Base-by-base conservation (phyloP, 2,797 vertebrate species). In the Coregonus sp. region DNA sequence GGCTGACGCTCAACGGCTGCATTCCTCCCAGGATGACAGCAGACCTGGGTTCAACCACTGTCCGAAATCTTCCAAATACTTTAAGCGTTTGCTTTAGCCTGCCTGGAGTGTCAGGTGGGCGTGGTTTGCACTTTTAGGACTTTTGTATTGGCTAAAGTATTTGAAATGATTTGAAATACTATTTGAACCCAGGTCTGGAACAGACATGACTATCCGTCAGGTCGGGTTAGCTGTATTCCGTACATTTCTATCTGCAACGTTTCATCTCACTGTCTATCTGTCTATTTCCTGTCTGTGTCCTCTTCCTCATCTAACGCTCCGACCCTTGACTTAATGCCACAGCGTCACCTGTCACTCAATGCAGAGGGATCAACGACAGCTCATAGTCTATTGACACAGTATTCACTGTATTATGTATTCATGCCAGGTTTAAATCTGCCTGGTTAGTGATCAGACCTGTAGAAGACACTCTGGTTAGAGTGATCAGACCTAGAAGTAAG, bases 1-100 rank as follows among this genome's bases (percentile, higher is more conserved):
- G 15, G 16, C 2, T 54, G 20, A 52, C 4, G 20, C 47, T 33
- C 51, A 54, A 56, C 51, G 25, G 20, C 71, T 59, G 79, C 77
- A 87, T 86, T 89, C 74, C 75, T 86, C 18, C 75, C 75, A 40
- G 76, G 83, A 87, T 80, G 79, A 90, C 82, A 86, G 65, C 20
- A 20, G 20, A 20, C 59, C 20, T 63, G 59, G 20, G 59, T 63
- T 63, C 59, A 47, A 47, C 9, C 40, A 63, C 59, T 63, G 59
- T 3, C 59, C 2, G 9, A 47, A 47, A 47, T 47, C 40, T 47
- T 47, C 11, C 2, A 12, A 47, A 47, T 47, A 47, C 40, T 47
- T 35, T 35, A 0, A 35, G 35, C 4, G 35, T 59, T n/a, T 59
- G 5, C 54, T n/a, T 59, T 16, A 5, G 4, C 54, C 6, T 16